Evolutionary conservation across 1,140 invertebrate genomes (phyloP), one percentile per base, ranked within the genome.

Genomic region (Dryas iulia): DNA sequence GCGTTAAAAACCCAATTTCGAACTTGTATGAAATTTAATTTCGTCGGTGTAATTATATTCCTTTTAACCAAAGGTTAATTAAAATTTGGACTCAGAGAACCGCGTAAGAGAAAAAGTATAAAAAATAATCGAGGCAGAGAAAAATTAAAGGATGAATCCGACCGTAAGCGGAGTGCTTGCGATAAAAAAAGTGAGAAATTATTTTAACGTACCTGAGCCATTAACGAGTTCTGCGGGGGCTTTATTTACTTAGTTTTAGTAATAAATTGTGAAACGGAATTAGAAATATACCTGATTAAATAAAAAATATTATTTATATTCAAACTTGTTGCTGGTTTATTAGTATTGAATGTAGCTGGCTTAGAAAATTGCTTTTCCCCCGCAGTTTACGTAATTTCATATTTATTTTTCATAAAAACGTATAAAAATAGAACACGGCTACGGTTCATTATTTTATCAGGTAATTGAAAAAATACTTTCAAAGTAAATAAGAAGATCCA

Each of bases 71-170:
- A 66, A 47, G 64, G 30, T 62, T 62, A 68, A 62, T 68, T 68
- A 68, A 68, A 68, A 57, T 68, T 62, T 68, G 30, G 53, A 25
- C 14, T 54, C 59, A 59, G 31, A 64, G 35, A 52, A 69, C 26
- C 57, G 54, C 54, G 60, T 69, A 53, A 63, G 56, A 62, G 56
- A 69, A 69, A 86, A 82, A 78, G 72, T 77, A 79, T 74, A 69
- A 68, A 79, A 79, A 80, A 79, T 76, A 79, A 84, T 79, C 66
- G 72, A 77, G 72, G 66, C 74, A 72, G 72, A 74, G 73, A 83
- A 81, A 83, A 84, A 84, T 81, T 84, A 81, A 82, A 81, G 83
- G 69, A 82, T 81, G 78, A 83, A 84, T 77, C 79, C 79, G 72
- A 77, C 73, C 78, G 78, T 83, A 84, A 86, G 72, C 77, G 79